Evolutionary conservation across 1,140 invertebrate genomes (phyloP).

Genomic region (Drosophila pruinosa): DNA sequence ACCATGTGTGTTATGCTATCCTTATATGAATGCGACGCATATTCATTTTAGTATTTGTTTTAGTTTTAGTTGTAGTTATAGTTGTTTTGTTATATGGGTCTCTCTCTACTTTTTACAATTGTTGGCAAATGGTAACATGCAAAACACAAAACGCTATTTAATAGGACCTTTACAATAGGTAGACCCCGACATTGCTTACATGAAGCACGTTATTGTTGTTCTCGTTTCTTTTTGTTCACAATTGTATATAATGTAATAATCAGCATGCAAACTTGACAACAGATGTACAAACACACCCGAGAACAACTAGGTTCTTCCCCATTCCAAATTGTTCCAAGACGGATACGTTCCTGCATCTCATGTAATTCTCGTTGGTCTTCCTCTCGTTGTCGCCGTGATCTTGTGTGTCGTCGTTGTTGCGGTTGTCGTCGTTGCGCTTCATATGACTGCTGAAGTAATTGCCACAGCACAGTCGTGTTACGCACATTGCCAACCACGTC

Average conservation of each 20-base stretch:
- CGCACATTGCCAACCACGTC: constrained; percentile 45
- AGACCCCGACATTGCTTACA: not conserved
- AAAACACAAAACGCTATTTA: constrained; percentile 37
- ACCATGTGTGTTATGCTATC: constrained; percentile 26
- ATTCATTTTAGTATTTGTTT: constrained; percentile 24
- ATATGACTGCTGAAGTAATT: constrained; percentile 58
- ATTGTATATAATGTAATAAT: constrained; percentile 81
- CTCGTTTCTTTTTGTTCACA: constrained; percentile 47
- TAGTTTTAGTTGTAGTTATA: not conserved
- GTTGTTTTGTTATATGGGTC: constrained; percentile 16
- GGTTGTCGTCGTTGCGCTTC: constrained; percentile 17
- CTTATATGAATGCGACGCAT: constrained; percentile 24
- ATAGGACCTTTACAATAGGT: constrained; percentile 19
- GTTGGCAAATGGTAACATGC: constrained; percentile 36
- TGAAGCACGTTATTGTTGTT: constrained; percentile 26
- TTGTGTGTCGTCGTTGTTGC: constrained; percentile 26
- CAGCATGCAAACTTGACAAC: too few relatives aligned
- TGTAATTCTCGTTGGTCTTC: constrained; percentile 12
- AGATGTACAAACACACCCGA: too few relatives aligned
- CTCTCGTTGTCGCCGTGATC: constrained; percentile 38
- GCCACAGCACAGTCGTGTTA: constrained; percentile 55
- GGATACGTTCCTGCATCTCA: constrained; percentile 29
- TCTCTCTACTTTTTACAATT: constrained; percentile 70
- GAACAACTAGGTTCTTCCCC: too few relatives aligned
- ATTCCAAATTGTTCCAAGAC: constrained; percentile 50